Evolutionary conservation across 2,888 invertebrate species (phyloP), one percentile per base, ranked within the genome.

Genomic region (Cheiracanthium punctorium): DNA sequence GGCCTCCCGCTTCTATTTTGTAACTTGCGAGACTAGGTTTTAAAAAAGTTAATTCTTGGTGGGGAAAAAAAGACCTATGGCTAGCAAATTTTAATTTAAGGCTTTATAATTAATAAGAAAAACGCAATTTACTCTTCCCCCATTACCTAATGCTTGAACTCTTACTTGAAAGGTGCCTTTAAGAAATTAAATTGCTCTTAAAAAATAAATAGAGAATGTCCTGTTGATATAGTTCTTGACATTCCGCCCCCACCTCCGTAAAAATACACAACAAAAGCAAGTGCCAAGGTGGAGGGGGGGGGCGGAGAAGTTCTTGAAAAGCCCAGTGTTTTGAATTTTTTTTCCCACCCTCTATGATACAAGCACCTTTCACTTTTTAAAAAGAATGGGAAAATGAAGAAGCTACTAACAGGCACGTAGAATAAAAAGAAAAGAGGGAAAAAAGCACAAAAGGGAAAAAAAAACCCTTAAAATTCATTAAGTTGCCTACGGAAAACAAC

Each of bases 401-500:
- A n/a, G 37, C 30, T 37, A 67, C 41, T 28, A 76, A 76, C 29
- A 67, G 43, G 8, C 71, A 28, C 24, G 30, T 17, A 24, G 52
- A 41, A 12, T 28, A 58, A 17, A 52, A 72, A n/a, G 24, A 20
- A 48, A 72, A n/a, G 24, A 20, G 32, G 65, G 64, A 72, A 77
- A 43, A 65, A 24, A 67, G 24, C n/a, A 65, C 17, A 12, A 41
- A 30, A n/a, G 43, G 33, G 41, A 30, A 71, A 37, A 30, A 52
- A 43, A 71, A 43, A 58, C 52, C 20, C 80, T 80, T 80, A 72
- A 80, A 79, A 79, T 84, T 84, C 79, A 84, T 84, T 74, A 79
- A 84, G 74, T 77, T 72, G 82, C 76, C 77, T 37, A 72, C 72
- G 52, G 79, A 84, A 73, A 79, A 84, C 84, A 84, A 79, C 84